Evolutionary conservation across 2,113 vertebrate genomes (phyloP).

Genomic region (Tupaia tana): DNA sequence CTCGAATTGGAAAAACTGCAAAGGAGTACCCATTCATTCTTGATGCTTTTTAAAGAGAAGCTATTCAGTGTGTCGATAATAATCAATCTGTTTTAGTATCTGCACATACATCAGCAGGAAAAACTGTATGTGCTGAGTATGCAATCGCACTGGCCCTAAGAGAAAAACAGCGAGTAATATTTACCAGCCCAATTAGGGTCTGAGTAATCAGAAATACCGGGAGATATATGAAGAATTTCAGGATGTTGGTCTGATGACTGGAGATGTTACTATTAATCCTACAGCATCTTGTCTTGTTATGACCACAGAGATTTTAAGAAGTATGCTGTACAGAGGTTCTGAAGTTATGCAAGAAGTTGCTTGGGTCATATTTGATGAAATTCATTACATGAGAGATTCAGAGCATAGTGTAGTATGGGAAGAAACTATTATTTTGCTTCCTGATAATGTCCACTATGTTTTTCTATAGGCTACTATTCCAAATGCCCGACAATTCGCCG

Average conservation of each 20-base stretch:
- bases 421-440: slow-evolving; percentile 99
- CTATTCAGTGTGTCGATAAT: slow-evolving; percentile 97
- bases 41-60: slow-evolving; percentile 98
- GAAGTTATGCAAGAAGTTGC: slow-evolving; percentile 99
- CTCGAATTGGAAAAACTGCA: no score
- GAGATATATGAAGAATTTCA: slow-evolving; percentile 99
- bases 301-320: slow-evolving; percentile 99
- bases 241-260: slow-evolving; percentile 98
- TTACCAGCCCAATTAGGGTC: slow-evolving; percentile 99
- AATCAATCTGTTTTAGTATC: slow-evolving; percentile 98
- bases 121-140: slow-evolving; percentile 99
- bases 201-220: slow-evolving; percentile 99
- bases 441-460: slow-evolving; percentile 98
- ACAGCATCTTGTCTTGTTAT: slow-evolving; percentile 98
- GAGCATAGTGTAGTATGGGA: slow-evolving; percentile 99
- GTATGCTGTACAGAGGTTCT: slow-evolving; percentile 98
- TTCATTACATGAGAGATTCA: slow-evolving; percentile 99
- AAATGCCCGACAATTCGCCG: slow-evolving; percentile 98
- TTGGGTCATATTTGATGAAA: slow-evolving; percentile 99
- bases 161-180: slow-evolving; percentile 98
- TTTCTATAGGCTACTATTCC: slow-evolving; percentile 99
- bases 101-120: slow-evolving; percentile 98
- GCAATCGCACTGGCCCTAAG: slow-evolving; percentile 96
- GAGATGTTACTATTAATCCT: slow-evolving; percentile 99
- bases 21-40: slow-evolving; percentile 99